These are phyloP conservation scores for Dermochelys coriacea DNA, from an alignment of 2,797 vertebrate species.

Conservation along the genomic window DNA sequence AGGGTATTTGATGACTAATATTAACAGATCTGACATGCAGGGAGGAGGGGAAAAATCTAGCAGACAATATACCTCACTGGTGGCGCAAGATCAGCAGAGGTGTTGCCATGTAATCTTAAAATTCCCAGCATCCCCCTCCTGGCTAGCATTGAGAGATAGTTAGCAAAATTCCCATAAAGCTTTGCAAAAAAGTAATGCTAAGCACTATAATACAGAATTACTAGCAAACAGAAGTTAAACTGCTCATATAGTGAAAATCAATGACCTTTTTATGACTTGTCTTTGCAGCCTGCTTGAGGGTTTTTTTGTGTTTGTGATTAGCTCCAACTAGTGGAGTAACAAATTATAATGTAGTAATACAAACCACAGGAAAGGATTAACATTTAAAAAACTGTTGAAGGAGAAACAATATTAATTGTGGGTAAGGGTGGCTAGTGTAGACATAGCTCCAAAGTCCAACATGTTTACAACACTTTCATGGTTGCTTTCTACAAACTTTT, in stretches of 20 bases:
- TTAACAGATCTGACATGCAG: not conserved
- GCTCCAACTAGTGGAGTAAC: not conserved
- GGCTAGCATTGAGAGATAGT: not conserved
- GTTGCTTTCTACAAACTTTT: not conserved
- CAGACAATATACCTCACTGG: not conserved
- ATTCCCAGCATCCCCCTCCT: not conserved
- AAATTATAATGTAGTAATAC: not conserved
- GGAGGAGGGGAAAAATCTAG: not conserved
- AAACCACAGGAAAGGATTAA: not conserved
- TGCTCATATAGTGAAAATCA: not conserved
- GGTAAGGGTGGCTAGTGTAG: no score
- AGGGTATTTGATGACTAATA: not conserved
- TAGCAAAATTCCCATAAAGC: not conserved
- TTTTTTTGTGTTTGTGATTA: not conserved
- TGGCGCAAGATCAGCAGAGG: not conserved
- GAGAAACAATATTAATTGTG: not conserved
- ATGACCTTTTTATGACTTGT: not conserved
- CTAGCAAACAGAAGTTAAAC: not conserved
- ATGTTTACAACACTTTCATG: not conserved
- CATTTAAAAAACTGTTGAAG: not conserved
- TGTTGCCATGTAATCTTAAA: not conserved
- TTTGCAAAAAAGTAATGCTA: not conserved
- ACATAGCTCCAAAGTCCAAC: no score
- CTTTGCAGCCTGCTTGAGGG: not conserved
- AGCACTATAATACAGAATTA: not conserved